Evolutionary conservation across 2,888 invertebrate genomes (phyloP).

Genomic region (Biston stratarius): DNA sequence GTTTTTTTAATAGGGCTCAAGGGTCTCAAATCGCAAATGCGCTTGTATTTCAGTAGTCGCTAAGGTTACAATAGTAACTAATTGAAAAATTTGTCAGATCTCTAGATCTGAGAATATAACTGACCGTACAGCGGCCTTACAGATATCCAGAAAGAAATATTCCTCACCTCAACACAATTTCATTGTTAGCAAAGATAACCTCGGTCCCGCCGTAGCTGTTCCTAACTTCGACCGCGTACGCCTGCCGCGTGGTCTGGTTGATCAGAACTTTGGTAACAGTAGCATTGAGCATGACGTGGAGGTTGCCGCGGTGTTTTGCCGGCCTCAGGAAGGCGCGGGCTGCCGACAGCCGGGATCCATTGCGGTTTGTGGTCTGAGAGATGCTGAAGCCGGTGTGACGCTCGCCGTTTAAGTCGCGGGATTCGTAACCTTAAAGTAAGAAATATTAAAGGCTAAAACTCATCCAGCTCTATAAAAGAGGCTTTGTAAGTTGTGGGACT

Average conservation of each 20-base stretch:
- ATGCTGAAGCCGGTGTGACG: conserved; percentile 94
- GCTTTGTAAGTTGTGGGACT: no score
- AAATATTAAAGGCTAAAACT: no score
- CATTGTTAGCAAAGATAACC: conserved; percentile 88
- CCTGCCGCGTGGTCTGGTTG: conserved; percentile 90
- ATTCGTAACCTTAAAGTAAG: conserved; percentile 84
- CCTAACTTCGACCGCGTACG: conserved; percentile 91
- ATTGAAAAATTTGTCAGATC: no score
- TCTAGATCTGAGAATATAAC: neutral
- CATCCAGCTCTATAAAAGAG: neutral
- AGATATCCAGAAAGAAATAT: neutral
- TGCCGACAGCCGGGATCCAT: conserved; percentile 93
- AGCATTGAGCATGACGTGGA: conserved; percentile 94
- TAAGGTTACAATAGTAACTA: no score
- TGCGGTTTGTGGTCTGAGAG: conserved; percentile 94
- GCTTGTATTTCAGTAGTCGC: no score
- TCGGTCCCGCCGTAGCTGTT: conserved; percentile 86
- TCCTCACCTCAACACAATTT: conserved; percentile 87
- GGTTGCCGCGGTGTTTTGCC: conserved; percentile 90
- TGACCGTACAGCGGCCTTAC: neutral
- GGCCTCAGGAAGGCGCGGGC: conserved; percentile 94
- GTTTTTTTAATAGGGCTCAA: no score
- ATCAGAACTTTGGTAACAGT: conserved; percentile 92
- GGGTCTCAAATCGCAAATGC: no score
- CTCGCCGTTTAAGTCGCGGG: conserved; percentile 93